Conservation (phyloP, 1,140 invertebrate species). For the Trichoplusia ni region DNA sequence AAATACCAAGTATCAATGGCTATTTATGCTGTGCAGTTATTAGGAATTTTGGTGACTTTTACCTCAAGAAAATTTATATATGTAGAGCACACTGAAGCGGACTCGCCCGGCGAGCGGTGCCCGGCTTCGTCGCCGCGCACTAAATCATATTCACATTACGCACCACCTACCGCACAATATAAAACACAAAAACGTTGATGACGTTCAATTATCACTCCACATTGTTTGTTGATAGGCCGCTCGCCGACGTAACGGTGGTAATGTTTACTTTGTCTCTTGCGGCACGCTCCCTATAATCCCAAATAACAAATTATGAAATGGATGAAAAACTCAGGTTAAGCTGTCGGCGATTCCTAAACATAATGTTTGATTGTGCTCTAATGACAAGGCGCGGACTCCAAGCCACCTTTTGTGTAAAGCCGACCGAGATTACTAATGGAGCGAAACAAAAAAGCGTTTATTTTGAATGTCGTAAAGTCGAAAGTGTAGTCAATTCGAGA, state of each 20-base stretch:
- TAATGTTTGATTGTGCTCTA: slow-evolving; percentile 78
- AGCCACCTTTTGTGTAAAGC: slow-evolving; percentile 74
- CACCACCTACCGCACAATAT: slow-evolving; percentile 34
- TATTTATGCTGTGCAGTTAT: no score
- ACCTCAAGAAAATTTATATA: no score
- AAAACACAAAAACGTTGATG: slow-evolving; percentile 34
- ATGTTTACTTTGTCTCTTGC: slow-evolving; percentile 77
- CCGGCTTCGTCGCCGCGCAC: not conserved
- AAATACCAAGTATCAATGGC: no score
- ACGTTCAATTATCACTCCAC: slow-evolving; percentile 45
- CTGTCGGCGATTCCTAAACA: slow-evolving; percentile 80
- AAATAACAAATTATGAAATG: slow-evolving; percentile 80
- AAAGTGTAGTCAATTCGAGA: slow-evolving; percentile 37
- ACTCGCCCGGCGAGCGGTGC: not conserved
- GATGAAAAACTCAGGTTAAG: slow-evolving; percentile 76
- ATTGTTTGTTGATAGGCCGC: slow-evolving; percentile 36
- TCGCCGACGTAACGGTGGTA: slow-evolving; percentile 45
- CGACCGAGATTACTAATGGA: slow-evolving; percentile 52
- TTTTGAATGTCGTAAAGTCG: slow-evolving; percentile 43
- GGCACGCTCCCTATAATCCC: slow-evolving; percentile 71
- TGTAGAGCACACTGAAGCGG: no score
- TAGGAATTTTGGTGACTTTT: no score
- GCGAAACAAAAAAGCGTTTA: slow-evolving; percentile 48
- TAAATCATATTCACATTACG: slow-evolving; percentile 29
- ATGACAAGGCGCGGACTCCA: slow-evolving; percentile 77